Evolutionary conservation across 1,140 invertebrate species (phyloP).

Genomic region (Sitobion miscanthi): DNA sequence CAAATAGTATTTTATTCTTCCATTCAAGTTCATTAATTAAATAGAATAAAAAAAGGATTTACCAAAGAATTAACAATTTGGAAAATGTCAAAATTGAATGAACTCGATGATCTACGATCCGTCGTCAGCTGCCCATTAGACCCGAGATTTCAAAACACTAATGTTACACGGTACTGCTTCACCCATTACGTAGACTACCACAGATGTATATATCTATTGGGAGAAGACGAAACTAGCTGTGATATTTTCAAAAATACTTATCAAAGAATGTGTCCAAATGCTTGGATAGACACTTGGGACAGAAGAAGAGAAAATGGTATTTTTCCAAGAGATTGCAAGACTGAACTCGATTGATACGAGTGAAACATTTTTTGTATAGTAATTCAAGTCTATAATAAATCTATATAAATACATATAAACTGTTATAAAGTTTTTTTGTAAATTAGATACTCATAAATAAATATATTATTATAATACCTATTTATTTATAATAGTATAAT

Average conservation of each 20-base stretch:
- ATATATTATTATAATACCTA: too few relatives aligned
- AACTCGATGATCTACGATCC: not conserved
- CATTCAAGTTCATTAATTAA: not conserved
- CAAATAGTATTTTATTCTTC: not conserved
- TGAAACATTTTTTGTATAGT: too few relatives aligned
- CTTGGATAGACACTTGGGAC: slow-evolving; percentile 94
- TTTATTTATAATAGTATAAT: too few relatives aligned
- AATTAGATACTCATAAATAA: too few relatives aligned
- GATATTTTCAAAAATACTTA: slow-evolving; percentile 91
- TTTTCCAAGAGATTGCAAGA: slow-evolving; percentile 66
- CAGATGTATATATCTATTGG: slow-evolving; percentile 91
- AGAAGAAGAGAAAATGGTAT: slow-evolving; percentile 78
- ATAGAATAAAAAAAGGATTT: not conserved
- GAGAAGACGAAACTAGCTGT: slow-evolving; percentile 87
- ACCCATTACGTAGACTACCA: slow-evolving; percentile 91
- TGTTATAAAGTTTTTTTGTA: too few relatives aligned
- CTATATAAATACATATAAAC: not conserved
- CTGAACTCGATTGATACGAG: not conserved
- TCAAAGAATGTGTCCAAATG: slow-evolving; percentile 82
- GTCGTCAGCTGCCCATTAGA: not conserved
- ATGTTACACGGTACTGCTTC: slow-evolving; percentile 77
- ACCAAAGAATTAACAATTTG: not conserved
- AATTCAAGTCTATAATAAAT: not conserved
- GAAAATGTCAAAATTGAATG: not conserved
- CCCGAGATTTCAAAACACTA: slow-evolving; percentile 22